phyloP scores from a whole-genome alignment of 2,888 invertebrate species.

The Horisme vitalbata region DNA sequence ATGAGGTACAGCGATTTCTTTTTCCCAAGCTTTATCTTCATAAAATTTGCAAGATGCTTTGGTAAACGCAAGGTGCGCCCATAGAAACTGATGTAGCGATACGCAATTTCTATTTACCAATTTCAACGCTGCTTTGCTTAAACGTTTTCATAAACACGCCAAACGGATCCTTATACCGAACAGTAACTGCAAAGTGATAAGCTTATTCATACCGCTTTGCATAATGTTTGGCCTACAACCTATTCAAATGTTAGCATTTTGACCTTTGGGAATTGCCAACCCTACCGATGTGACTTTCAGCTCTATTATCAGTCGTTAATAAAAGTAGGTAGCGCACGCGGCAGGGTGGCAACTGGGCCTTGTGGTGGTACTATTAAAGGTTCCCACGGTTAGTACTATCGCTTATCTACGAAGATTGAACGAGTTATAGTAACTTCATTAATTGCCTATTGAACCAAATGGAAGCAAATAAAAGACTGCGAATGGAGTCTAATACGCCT shows the following conservation, averaged over 20 bases:
- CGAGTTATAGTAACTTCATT: constrained; percentile 16
- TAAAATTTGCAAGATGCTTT: constrained; percentile 17
- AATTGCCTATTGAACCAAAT: constrained; percentile 13
- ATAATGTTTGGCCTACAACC: constrained; percentile 34
- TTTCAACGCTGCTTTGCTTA: constrained; percentile 15
- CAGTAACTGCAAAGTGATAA: constrained; percentile 29
- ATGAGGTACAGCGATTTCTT: constrained; percentile 23
- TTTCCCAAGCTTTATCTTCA: constrained; percentile 19
- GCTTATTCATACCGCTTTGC: constrained; percentile 26
- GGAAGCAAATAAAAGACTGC: constrained; percentile 9
- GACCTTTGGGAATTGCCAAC: constrained; percentile 39
- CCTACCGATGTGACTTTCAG: constrained; percentile 48
- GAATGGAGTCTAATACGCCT: not conserved
- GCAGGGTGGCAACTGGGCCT: constrained; percentile 39
- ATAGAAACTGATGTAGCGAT: constrained; percentile 15
- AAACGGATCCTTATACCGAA: constrained; percentile 21
- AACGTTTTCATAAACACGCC: constrained; percentile 19
- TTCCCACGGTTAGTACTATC: constrained; percentile 17
- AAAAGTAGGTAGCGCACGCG: constrained; percentile 61
- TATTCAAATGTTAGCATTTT: constrained; percentile 33
- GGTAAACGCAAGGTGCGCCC: constrained; percentile 10
- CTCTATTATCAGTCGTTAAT: constrained; percentile 62
- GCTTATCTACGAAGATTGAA: constrained; percentile 17
- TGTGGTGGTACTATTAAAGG: constrained; percentile 20
- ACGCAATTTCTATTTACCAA: constrained; percentile 19